These are phyloP conservation scores for western clawed frog (Xenopus tropicalis) DNA, from an alignment of 2,113 vertebrate genomes.

Conservation along the genomic window DNA sequence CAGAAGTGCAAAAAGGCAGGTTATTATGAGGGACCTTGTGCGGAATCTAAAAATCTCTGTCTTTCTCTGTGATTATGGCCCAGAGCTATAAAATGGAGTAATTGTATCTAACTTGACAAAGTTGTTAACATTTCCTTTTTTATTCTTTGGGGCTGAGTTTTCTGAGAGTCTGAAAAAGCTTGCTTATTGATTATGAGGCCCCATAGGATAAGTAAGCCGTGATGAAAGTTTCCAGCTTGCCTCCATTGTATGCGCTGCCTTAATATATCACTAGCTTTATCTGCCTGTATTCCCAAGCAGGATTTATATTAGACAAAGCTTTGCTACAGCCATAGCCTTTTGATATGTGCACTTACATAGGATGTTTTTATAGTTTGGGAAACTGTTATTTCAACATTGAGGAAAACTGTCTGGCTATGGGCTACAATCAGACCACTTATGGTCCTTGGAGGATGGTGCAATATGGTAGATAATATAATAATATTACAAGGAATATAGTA, in stretches of 20 bases:
- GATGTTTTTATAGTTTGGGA: no score
- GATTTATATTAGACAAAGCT: neutral
- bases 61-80: neutral
- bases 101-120: slow-evolving; percentile 1
- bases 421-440: no score
- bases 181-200: neutral
- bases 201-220: neutral
- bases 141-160: neutral
- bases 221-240: neutral
- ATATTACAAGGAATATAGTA: no score
- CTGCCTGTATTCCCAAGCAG: neutral
- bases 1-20: neutral
- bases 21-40: neutral
- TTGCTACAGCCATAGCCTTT: neutral
- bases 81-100: neutral
- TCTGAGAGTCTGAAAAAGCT: neutral
- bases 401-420: no score
- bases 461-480: no score
- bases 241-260: neutral
- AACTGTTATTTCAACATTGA: no score
- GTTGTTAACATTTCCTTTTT: neutral
- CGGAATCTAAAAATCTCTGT: neutral
- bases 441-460: no score
- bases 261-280: neutral
- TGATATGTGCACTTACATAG: neutral